A percentile compares a stretch with the other conserved stretches of the same genome.
Conservation (phyloP, 2,797 vertebrate species). For the Thamnophis elegans region DNA sequence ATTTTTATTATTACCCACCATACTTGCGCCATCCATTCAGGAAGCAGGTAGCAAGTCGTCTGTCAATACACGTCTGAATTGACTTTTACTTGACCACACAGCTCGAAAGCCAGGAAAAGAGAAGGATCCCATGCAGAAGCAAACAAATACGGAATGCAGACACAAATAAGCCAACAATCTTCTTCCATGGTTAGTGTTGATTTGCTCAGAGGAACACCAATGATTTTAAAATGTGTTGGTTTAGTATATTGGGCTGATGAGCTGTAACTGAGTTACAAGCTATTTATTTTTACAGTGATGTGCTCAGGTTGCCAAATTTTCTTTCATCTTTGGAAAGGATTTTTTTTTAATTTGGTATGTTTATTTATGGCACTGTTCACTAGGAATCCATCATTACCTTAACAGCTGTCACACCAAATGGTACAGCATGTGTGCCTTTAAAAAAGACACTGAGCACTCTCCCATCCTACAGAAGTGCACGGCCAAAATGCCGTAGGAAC, state of each 20-base stretch:
- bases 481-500: constrained; percentile 51
- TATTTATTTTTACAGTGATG: constrained; percentile 31
- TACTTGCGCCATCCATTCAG: not conserved
- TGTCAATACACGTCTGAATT: not conserved
- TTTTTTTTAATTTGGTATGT: constrained; percentile 55
- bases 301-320: constrained; percentile 65
- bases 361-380: constrained; percentile 67
- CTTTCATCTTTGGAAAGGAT: constrained; percentile 63
- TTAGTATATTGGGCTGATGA: not conserved
- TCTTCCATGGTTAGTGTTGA: not conserved
- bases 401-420: constrained; percentile 68
- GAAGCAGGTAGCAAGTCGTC: not conserved
- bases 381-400: constrained; percentile 70
- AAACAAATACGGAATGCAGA: not conserved
- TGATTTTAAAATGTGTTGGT: not conserved
- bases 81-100: not conserved
- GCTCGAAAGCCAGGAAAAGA: not conserved
- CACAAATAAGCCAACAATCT: not conserved
- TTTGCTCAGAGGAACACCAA: not conserved
- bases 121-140: not conserved
- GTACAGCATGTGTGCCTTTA: constrained; percentile 57
- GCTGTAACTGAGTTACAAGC: not conserved
- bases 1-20: not conserved
- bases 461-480: constrained; percentile 42
- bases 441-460: constrained; percentile 25